A percentile compares a stretch with the other conserved stretches of the same genome.
phyloP scores from a whole-genome alignment of 1,140 invertebrate species.

The Habropoda laboriosa region DNA sequence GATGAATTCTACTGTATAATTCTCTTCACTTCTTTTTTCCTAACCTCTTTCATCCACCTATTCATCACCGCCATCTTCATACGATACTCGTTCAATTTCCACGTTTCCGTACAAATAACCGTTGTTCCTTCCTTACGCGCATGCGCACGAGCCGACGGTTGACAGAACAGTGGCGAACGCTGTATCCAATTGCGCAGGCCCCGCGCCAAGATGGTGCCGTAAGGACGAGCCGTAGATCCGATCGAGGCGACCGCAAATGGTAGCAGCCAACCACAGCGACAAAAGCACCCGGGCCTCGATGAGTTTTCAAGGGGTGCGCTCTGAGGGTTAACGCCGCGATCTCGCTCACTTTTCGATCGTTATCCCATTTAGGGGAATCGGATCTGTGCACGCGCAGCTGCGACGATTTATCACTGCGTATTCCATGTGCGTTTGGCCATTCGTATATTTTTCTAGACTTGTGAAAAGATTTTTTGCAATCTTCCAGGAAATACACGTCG shows the following conservation, averaged over 20 bases:
- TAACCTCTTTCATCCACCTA: not conserved
- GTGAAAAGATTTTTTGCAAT: not conserved
- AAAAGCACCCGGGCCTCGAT: conserved; percentile 54
- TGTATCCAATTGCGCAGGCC: conserved; percentile 39
- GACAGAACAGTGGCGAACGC: conserved; percentile 67
- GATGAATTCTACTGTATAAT: not conserved
- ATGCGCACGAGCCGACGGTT: conserved; percentile 5
- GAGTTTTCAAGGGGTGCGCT: conserved; percentile 55
- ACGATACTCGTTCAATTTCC: conserved; percentile 21
- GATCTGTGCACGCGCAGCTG: conserved; percentile 52
- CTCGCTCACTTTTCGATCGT: conserved; percentile 58
- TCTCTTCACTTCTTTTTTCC: not conserved
- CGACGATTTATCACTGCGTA: conserved; percentile 35
- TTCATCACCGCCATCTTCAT: conserved; percentile 1
- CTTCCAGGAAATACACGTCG: no score
- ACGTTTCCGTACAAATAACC: conserved; percentile 32
- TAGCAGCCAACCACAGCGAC: conserved; percentile 40
- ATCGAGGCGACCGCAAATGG: conserved; percentile 63
- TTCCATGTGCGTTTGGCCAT: not conserved
- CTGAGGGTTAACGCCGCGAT: conserved; percentile 50
- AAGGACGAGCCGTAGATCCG: conserved; percentile 57
- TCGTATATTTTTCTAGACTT: not conserved
- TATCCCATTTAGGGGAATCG: conserved; percentile 64
- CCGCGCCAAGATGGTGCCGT: conserved; percentile 28
- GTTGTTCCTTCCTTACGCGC: conserved; percentile 12